A percentile compares a stretch with the other conserved stretches of the same genome.
phyloP scores from a whole-genome alignment of 2,113 vertebrate genomes.

The Dendropsophus ebraccatus region DNA sequence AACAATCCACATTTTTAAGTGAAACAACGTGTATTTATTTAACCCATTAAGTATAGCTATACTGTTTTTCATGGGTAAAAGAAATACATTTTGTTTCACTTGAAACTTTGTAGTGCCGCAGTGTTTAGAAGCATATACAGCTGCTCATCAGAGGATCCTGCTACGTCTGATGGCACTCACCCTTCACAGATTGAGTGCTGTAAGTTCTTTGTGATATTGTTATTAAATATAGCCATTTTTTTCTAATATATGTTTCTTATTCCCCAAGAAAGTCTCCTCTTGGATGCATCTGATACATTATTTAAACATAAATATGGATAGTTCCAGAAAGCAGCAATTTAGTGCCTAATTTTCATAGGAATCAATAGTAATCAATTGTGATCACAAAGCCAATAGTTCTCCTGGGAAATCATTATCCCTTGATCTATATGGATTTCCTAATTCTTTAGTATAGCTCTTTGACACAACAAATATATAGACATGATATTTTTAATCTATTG shows the following conservation, averaged over 20 bases:
- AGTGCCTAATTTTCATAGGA: background rate
- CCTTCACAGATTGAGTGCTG: too few relatives aligned
- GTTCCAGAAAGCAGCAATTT: background rate
- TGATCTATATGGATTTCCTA: background rate
- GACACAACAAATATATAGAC: background rate
- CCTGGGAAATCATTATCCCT: background rate
- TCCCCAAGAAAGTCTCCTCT: background rate
- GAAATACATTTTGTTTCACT: too few relatives aligned
- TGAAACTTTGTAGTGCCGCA: too few relatives aligned
- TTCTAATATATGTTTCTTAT: background rate
- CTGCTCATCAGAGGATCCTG: too few relatives aligned
- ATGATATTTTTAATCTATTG: background rate
- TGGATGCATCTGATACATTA: background rate
- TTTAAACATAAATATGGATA: background rate
- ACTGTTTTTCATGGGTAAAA: too few relatives aligned
- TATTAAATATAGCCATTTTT: too few relatives aligned
- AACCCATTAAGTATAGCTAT: too few relatives aligned
- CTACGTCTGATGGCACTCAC: too few relatives aligned
- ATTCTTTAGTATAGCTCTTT: background rate
- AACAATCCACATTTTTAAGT: too few relatives aligned
- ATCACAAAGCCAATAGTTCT: background rate
- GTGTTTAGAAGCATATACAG: too few relatives aligned
- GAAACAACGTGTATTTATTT: too few relatives aligned
- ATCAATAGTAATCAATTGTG: background rate
- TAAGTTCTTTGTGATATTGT: too few relatives aligned